Percentiles rank a stretch among this genome's conserved stretches.
These are phyloP conservation scores for Pipra filicauda DNA, from an alignment of 2,113 vertebrate genomes.

Conservation along the genomic window DNA sequence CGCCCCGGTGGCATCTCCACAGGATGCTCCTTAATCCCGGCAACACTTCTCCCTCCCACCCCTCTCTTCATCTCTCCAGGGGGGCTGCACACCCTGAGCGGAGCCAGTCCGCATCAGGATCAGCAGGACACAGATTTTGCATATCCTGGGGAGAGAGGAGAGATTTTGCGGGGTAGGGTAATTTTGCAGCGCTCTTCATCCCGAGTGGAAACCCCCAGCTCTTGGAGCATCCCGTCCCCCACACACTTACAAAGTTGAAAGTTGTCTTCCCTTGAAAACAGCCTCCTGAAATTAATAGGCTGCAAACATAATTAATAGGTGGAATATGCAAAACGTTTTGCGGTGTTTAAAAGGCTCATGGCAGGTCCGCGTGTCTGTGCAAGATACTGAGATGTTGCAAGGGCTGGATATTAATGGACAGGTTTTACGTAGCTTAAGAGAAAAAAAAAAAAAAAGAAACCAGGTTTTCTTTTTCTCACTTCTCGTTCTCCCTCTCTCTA, in stretches of 20 bases:
- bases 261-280: slow-evolving; percentile 52
- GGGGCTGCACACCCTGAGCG: not conserved
- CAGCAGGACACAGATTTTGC: not conserved
- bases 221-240: not conserved
- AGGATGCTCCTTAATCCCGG: not conserved
- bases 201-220: not conserved
- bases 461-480: slow-evolving; percentile 51
- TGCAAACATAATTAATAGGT: slow-evolving; percentile 73
- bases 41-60: not conserved
- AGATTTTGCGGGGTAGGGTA: too few species aligned
- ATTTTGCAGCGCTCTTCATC: not conserved
- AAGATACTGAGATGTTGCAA: slow-evolving; percentile 29
- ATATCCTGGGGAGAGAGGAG: not conserved
- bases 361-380: slow-evolving; percentile 31
- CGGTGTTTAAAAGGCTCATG: slow-evolving; percentile 59
- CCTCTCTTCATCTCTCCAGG: not conserved
- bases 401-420: slow-evolving; percentile 55
- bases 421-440: slow-evolving; percentile 24
- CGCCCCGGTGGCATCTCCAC: not conserved
- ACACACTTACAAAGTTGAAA: not conserved
- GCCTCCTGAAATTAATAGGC: slow-evolving; percentile 59
- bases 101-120: not conserved
- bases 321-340: slow-evolving; percentile 60
- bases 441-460: not conserved
- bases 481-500: slow-evolving; percentile 62